These are phyloP conservation scores for Rotaria sp. DNA, from an alignment of 2,888 invertebrate species.

Conservation along the genomic window DNA sequence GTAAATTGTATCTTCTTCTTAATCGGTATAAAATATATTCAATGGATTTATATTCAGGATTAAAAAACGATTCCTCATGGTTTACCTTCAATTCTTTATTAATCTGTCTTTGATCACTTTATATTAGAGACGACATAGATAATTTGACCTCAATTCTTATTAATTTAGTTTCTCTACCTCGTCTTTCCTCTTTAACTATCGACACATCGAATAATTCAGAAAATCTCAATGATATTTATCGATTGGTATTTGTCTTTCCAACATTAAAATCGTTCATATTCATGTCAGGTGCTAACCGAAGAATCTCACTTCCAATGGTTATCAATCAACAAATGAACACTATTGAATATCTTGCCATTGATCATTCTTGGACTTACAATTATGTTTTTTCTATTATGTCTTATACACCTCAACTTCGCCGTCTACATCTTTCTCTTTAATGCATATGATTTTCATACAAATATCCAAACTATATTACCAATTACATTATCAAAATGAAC, in stretches of 20 bases:
- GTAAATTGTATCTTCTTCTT: no score
- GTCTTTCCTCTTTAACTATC: neutral
- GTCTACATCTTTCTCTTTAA: neutral
- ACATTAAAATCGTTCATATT: neutral
- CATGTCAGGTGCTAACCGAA: no score
- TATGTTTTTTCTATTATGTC: neutral
- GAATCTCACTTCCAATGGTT: neutral
- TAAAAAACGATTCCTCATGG: no score
- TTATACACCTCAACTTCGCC: neutral
- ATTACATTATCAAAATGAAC: no score
- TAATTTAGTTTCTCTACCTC: neutral
- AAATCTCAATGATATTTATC: neutral
- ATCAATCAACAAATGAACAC: neutral
- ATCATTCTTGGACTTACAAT: neutral
- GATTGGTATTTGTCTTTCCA: neutral
- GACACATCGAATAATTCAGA: no score
- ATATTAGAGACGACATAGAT: neutral
- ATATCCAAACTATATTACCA: no score
- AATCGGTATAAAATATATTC: no score
- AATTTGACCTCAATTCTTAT: neutral
- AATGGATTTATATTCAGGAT: no score
- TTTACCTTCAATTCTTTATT: neutral
- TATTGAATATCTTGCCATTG: neutral
- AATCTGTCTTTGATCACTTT: neutral
- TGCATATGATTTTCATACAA: no score